Base-by-base conservation (phyloP, 1,140 invertebrate genomes). In the Drosophila sproati region DNA sequence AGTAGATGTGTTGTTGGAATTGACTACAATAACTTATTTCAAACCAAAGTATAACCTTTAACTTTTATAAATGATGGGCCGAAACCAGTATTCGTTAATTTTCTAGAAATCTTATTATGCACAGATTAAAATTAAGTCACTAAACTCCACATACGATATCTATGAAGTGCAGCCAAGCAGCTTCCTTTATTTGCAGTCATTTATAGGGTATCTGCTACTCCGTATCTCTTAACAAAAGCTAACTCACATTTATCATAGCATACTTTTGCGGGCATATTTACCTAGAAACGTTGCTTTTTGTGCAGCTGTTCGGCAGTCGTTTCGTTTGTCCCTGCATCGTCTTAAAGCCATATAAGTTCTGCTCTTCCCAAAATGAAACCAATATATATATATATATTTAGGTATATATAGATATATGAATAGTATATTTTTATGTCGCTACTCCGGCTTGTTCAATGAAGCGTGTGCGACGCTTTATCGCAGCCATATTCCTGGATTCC, bases 281-380 rank as follows among this genome's bases (percentile, higher is more conserved):
- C 64, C 54, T 39, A 32, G 31, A 39, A 55, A 50, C 41, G 41
- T 63, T 71, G 20, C 39, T 45, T 39, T 52, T 28, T 48, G 37
- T 50, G 39, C 39, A 10, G 39, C 64, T 20, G 20, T 20, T 20
- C 20, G 20, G 69, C 75, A 63, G 73, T 59, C 70, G 69, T 66
- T 71, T 52, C 69, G 34, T 34, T 48, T 37, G 54, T 10, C 60
- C 3, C 31, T 35, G 56, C 39, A 20, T 45, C 51, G 67, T 77
- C 81, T 85, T 80, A 80, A 85, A 85, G 77, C 81, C 80, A 85
- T 73, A 83, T 83, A 80, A 85, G 85, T 83, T 77, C 52, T 77
- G 47, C 52, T 73, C 3, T 3, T 10, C 12, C 35, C 2, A 57
- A 51, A 12, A 35, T 45, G 39, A 45, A 34, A 47, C 34, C 37